phyloP scores from a whole-genome alignment of 1,140 invertebrate species.

The Oncopodura yosiiana region DNA sequence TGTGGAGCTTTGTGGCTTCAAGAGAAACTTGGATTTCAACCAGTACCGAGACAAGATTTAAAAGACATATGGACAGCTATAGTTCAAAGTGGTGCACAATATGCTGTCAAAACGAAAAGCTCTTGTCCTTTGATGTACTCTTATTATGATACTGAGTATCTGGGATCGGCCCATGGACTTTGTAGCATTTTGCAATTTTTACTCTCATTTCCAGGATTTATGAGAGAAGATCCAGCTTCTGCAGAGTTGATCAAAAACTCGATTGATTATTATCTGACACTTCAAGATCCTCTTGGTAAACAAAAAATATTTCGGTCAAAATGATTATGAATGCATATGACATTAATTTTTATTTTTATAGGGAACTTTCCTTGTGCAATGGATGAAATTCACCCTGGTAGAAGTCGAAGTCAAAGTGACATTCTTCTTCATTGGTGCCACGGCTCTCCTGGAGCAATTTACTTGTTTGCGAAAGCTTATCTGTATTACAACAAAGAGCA shows the following conservation, averaged over 20 bases:
- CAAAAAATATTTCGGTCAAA: too few relatives aligned
- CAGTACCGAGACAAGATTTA: conserved; percentile 30
- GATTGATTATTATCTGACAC: conserved; percentile 50
- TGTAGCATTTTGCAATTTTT: conserved; percentile 50
- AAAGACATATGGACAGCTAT: conserved; percentile 55
- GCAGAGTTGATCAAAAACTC: conserved; percentile 48
- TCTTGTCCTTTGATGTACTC: conserved; percentile 69
- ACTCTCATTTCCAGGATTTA: conserved; percentile 54
- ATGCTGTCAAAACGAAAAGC: conserved; percentile 49
- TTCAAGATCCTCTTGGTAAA: conserved; percentile 53
- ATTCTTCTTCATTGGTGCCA: conserved; percentile 82
- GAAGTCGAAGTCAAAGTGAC: conserved; percentile 43
- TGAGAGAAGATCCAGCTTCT: conserved; percentile 46
- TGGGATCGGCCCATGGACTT: conserved; percentile 71
- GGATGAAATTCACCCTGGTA: conserved; percentile 50
- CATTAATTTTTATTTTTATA: too few relatives aligned
- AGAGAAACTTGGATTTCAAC: conserved; percentile 46
- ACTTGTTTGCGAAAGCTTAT: conserved; percentile 72
- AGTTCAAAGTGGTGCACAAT: conserved; percentile 57
- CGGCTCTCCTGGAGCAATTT: conserved; percentile 67
- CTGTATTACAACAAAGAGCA: conserved; percentile 59
- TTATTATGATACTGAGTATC: conserved; percentile 74
- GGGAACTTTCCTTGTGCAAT: conserved; percentile 70
- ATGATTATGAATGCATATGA: too few relatives aligned
- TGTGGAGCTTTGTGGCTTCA: conserved; percentile 63